These are phyloP conservation scores for Helobdella robusta DNA, from an alignment of 2,888 invertebrate genomes.

Conservation along the genomic window DNA sequence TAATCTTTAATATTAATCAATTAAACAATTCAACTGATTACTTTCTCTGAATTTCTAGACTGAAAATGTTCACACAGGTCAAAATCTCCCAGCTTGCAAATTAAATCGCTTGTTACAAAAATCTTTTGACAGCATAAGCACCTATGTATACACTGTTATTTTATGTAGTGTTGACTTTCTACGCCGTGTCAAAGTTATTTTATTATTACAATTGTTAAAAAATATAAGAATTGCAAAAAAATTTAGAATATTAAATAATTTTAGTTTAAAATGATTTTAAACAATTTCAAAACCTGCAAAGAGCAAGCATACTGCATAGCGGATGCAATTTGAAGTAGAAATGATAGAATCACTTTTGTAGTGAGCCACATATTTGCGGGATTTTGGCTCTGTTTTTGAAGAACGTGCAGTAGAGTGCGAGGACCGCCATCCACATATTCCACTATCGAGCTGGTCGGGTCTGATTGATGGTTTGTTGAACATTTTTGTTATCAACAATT, in stretches of 20 bases:
- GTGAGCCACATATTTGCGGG: background rate
- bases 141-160: slow-evolving; percentile 7
- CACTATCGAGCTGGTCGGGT: slow-evolving; percentile 2
- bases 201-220: background rate
- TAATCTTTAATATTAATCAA: too few species aligned
- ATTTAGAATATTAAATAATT: background rate
- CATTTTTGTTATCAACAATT: too few species aligned
- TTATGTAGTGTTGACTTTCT: too few species aligned
- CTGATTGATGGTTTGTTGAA: too few species aligned
- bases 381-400: background rate
- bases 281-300: background rate
- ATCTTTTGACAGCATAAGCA: background rate
- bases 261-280: background rate
- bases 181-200: background rate
- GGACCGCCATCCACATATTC: slow-evolving; percentile 1
- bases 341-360: background rate
- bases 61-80: slow-evolving; percentile 11
- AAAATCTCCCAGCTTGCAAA: slow-evolving; percentile 18
- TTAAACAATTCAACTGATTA: too few species aligned
- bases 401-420: slow-evolving; percentile 7
- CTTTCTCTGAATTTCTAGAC: too few species aligned
- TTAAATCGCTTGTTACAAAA: slow-evolving; percentile 6
- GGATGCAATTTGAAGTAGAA: slow-evolving; percentile 15
- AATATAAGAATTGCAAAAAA: background rate
- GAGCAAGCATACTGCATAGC: slow-evolving; percentile 12